Evolutionary conservation across 2,888 invertebrate species (phyloP), one percentile per base, ranked within the genome.

Genomic region (Glaucopsyche alexis): DNA sequence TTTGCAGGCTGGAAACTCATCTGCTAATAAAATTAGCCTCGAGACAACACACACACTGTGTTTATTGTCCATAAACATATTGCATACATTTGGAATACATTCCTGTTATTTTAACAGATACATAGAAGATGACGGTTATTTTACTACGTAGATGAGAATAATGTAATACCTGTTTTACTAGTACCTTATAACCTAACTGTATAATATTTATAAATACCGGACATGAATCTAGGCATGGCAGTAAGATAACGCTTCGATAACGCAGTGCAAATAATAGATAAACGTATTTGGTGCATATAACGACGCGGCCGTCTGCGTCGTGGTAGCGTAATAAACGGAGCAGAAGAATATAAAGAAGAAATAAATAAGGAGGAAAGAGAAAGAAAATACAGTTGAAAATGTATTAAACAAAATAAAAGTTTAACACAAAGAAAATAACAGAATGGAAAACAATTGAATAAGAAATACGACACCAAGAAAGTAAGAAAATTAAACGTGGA

Each of bases 401-500:
- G 38, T 40, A 65, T 65, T 5, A 40, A 38, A 65, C 8, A 38
- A 40, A 42, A 42, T 42, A 40, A 42, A 40, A 7, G 7, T 13
- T 49, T 3, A 3, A 9, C 14, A 55, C 8, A 42, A 29, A 55
- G 14, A 1, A 1, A 8, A 47, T 11, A 65, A 29, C 50, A 79
- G 85, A 78, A 94, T 94, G 94, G 11, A 29, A 1, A 29, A 29
- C 29, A 29, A 29, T 29, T 29, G 29, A 47, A 19, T 55, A 1
- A 55, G 14, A 13, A 60, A 60, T 60, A 19, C 29, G 1, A 7
- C 13, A 7, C 6, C 60, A 19, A 19, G 13, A 0, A 60, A 60
- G 11, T 0, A 60, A 60, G 38, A 13, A 60, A 60, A 29, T 60
- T 13, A 11, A 60, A 60, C 7, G 6, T 13, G 38, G 3, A 2